Percentiles rank a stretch among this genome's conserved stretches.
These are phyloP conservation scores for Seira ritae DNA, from an alignment of 2,888 invertebrate genomes.

Conservation along the genomic window DNA sequence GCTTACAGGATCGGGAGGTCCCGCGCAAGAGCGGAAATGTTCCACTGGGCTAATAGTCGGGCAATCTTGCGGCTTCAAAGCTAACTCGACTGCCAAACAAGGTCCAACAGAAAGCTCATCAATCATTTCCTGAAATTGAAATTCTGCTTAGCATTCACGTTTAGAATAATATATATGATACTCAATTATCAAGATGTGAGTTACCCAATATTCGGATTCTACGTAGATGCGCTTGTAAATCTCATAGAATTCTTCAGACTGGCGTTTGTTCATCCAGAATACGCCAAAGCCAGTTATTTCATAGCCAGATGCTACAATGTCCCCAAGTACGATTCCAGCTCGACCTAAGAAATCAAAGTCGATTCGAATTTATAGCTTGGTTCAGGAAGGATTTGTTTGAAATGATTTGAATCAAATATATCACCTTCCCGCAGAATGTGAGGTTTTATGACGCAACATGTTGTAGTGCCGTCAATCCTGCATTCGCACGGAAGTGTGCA, in stretches of 20 bases:
- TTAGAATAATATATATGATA: not conserved
- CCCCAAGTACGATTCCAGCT: constrained; percentile 82
- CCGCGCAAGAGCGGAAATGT: constrained; percentile 41
- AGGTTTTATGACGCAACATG: constrained; percentile 91
- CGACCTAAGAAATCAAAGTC: constrained; percentile 75
- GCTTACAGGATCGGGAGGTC: constrained; percentile 65
- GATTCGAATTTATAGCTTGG: no score
- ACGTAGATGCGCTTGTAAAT: constrained; percentile 80
- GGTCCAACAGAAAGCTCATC: constrained; percentile 65
- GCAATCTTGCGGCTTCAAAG: constrained; percentile 1
- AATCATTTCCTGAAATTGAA: constrained; percentile 62
- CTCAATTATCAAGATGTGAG: no score
- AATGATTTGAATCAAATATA: no score
- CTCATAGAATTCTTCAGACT: constrained; percentile 94
- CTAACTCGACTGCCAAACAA: constrained; percentile 63
- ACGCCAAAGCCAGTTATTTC: constrained; percentile 87
- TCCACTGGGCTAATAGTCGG: constrained; percentile 75
- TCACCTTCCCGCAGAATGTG: constrained; percentile 88
- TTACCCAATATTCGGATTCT: constrained; percentile 61
- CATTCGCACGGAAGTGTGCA: constrained; percentile 51
- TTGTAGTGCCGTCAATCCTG: constrained; percentile 74
- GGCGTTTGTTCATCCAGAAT: constrained; percentile 85
- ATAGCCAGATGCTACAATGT: constrained; percentile 86
- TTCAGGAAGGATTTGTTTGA: no score
- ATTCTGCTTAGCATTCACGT: not conserved